Percentiles rank a stretch among this genome's conserved stretches.
These are phyloP conservation scores for Volucella inflata DNA, from an alignment of 2,888 invertebrate genomes.

Conservation along the genomic window DNA sequence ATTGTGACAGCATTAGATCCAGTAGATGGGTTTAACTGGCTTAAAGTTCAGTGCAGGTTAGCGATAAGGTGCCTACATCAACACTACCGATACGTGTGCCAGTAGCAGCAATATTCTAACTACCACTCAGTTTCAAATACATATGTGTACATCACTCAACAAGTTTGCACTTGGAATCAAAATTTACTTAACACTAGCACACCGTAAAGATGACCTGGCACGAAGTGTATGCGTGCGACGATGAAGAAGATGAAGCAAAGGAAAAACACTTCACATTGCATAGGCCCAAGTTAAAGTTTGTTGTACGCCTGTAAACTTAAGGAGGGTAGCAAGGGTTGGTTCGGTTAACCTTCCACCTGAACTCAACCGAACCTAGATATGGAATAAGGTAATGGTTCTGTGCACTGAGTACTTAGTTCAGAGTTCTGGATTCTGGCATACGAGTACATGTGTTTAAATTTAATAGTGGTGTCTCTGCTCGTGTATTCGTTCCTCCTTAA, in stretches of 20 bases:
- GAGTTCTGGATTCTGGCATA: conserved; percentile 16
- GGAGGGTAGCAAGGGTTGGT: conserved; percentile 15
- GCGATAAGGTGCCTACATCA: conserved; percentile 62
- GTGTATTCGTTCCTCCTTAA: too few species aligned
- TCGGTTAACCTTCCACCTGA: conserved; percentile 69
- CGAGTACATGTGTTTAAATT: conserved; percentile 33
- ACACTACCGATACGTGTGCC: conserved; percentile 45
- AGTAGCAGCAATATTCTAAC: conserved; percentile 27
- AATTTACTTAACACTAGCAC: conserved; percentile 72
- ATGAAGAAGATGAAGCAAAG: conserved; percentile 45
- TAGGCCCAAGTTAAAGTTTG: conserved; percentile 70
- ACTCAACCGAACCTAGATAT: conserved; percentile 52
- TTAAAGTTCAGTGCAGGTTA: conserved; percentile 42
- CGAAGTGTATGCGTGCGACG: conserved; percentile 51
- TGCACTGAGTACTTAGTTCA: neutral
- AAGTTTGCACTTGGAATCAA: conserved; percentile 76
- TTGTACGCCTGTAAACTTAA: conserved; percentile 36
- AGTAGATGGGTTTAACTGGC: neutral
- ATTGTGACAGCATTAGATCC: neutral
- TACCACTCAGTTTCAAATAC: conserved; percentile 15
- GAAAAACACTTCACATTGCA: conserved; percentile 42
- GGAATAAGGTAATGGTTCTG: conserved; percentile 24
- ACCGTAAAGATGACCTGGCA: conserved; percentile 72
- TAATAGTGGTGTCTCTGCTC: neutral
- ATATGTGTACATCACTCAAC: conserved; percentile 60